Conservation (phyloP, 1,140 invertebrate species). For the Drosophila novamexicana region DNA sequence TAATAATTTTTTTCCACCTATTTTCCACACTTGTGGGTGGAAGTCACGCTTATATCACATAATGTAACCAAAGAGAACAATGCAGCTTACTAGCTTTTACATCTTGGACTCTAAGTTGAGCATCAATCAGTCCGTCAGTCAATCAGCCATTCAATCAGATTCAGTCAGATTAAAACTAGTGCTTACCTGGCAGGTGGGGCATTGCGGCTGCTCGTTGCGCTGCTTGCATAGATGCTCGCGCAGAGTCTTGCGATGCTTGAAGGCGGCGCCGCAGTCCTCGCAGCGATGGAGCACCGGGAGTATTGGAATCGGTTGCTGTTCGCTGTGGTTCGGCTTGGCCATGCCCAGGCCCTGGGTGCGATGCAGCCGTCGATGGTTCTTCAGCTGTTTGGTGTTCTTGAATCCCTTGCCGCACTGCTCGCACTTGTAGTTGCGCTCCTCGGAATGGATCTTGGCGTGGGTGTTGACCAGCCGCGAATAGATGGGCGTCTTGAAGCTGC, state of each 20-base stretch:
- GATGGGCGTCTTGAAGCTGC: slow-evolving; percentile 88
- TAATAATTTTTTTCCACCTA: no score
- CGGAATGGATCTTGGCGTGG: slow-evolving; percentile 89
- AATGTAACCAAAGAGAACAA: no score
- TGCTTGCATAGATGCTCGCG: slow-evolving; percentile 77
- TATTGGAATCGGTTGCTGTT: slow-evolving; percentile 81
- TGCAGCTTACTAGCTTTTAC: no score
- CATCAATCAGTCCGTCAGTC: no score
- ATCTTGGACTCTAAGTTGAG: no score
- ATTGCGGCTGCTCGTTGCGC: slow-evolving; percentile 86
- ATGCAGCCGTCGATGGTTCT: slow-evolving; percentile 87
- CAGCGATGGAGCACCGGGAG: slow-evolving; percentile 60
- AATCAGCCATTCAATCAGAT: background rate
- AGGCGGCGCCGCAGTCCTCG: slow-evolving; percentile 68
- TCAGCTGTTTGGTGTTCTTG: slow-evolving; percentile 90
- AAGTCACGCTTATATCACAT: no score
- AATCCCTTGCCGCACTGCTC: slow-evolving; percentile 90
- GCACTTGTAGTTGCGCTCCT: slow-evolving; percentile 87
- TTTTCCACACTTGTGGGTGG: no score
- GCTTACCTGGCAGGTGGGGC: slow-evolving; percentile 87
- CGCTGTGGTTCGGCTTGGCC: slow-evolving; percentile 86
- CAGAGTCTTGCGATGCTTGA: slow-evolving; percentile 76
- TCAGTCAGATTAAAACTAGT: background rate
- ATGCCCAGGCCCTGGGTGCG: slow-evolving; percentile 79
- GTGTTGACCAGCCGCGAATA: slow-evolving; percentile 87